These are phyloP conservation scores for Taenioides sp. DNA, from an alignment of 2,797 vertebrate genomes.

Conservation along the genomic window DNA sequence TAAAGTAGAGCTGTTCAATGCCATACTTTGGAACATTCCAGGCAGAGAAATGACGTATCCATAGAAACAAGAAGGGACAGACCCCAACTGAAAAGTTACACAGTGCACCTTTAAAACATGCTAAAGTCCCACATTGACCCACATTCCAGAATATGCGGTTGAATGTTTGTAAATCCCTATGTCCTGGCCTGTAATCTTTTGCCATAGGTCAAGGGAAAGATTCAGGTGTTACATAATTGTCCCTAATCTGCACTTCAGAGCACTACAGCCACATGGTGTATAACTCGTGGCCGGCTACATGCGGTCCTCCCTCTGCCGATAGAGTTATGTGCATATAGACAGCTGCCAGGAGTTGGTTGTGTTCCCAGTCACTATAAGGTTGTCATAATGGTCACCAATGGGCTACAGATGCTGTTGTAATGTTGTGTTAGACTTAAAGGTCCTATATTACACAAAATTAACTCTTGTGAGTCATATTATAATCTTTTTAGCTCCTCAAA, in stretches of 20 bases:
- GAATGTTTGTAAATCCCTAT: constrained; percentile 42
- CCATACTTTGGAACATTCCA: too few species aligned
- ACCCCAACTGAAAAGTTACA: too few species aligned
- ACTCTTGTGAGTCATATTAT: too few species aligned
- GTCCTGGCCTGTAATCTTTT: constrained; percentile 40
- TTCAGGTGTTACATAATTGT: constrained; percentile 57
- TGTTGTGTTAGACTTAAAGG: background rate
- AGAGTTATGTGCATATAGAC: constrained; percentile 16
- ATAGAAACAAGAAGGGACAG: too few species aligned
- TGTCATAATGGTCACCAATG: background rate
- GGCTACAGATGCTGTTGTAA: background rate
- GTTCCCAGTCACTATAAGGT: constrained; percentile 15
- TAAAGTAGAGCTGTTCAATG: too few species aligned
- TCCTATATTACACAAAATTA: too few species aligned
- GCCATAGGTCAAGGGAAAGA: constrained; percentile 41
- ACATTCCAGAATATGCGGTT: constrained; percentile 48
- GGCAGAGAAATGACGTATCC: too few species aligned
- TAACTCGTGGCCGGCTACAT: constrained; percentile 43
- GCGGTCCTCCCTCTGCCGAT: constrained; percentile 28
- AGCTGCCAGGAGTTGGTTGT: constrained; percentile 27
- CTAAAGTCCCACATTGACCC: constrained; percentile 38
- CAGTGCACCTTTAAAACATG: background rate
- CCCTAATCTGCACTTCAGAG: constrained; percentile 46
- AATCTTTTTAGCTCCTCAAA: too few species aligned
- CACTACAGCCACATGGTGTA: constrained; percentile 39